Percentiles rank a stretch among this genome's conserved stretches.
These are phyloP conservation scores for Drosophila micromelanica DNA, from an alignment of 1,140 invertebrate genomes.

Conservation along the genomic window DNA sequence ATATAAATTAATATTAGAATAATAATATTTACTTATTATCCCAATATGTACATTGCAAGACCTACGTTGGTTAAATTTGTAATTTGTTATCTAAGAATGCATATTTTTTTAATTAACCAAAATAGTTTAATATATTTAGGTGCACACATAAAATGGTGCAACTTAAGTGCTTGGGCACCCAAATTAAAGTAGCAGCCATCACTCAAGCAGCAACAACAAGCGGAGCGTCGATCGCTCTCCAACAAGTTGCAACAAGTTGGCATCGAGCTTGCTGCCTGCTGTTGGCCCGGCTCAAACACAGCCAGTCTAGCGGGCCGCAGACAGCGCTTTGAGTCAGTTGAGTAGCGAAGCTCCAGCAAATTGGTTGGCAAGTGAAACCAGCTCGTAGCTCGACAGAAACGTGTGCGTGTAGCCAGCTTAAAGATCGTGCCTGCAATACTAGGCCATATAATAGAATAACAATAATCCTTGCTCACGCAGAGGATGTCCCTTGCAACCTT, in stretches of 20 bases:
- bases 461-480: not conserved
- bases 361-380: slow-evolving; percentile 49
- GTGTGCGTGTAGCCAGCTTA: slow-evolving; percentile 23
- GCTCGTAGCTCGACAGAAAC: slow-evolving; percentile 7
- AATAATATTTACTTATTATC: no score
- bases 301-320: slow-evolving; percentile 12
- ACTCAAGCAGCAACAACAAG: slow-evolving; percentile 1
- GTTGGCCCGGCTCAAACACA: slow-evolving; percentile 21
- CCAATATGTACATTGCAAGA: no score
- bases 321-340: slow-evolving; percentile 47
- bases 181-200: slow-evolving; percentile 1
- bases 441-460: not conserved
- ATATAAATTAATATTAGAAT: no score
- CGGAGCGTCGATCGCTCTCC: slow-evolving; percentile 5
- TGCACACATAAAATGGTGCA: slow-evolving; percentile 1
- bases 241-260: slow-evolving; percentile 61
- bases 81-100: no score
- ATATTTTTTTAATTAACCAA: no score
- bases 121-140: not conserved
- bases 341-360: slow-evolving; percentile 56
- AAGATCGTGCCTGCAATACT: not conserved
- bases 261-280: slow-evolving; percentile 22
- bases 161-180: not conserved
- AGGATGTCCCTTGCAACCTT: not conserved
- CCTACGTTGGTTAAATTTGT: no score